Percentiles rank a stretch among this genome's conserved stretches.
These are phyloP conservation scores for Leptopilina myrica DNA, from an alignment of 2,888 invertebrate species.

Conservation along the genomic window DNA sequence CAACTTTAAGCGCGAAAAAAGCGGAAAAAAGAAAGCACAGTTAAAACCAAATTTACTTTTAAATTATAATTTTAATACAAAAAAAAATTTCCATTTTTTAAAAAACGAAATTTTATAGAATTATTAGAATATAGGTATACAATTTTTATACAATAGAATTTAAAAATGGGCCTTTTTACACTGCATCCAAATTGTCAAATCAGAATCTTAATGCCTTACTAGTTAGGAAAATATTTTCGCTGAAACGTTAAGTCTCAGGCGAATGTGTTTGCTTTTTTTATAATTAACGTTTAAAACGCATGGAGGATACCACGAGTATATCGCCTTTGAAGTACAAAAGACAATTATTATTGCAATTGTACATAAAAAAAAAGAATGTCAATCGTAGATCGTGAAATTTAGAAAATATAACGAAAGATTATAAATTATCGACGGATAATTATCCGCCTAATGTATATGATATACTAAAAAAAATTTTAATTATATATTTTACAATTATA, in stretches of 20 bases:
- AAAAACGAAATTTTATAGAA: too few species aligned
- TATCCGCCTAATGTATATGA: too few species aligned
- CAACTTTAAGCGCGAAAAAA: too few species aligned
- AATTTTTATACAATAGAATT: neutral
- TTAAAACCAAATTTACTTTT: too few species aligned
- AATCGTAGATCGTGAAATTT: constrained; percentile 12
- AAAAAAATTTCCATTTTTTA: too few species aligned
- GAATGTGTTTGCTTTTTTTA: constrained; percentile 9
- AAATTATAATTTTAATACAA: too few species aligned
- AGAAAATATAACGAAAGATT: too few species aligned
- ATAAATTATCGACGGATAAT: too few species aligned
- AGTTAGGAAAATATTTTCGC: constrained; percentile 6
- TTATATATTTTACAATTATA: too few species aligned
- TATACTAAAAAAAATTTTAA: too few species aligned
- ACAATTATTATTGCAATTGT: constrained; percentile 21
- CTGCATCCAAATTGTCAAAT: constrained; percentile 7
- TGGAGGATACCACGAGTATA: constrained; percentile 36
- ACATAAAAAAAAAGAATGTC: constrained; percentile 18
- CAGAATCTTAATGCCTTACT: constrained; percentile 21
- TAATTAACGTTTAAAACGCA: neutral
- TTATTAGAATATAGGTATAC: too few species aligned
- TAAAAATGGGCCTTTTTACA: neutral
- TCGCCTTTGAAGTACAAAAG: constrained; percentile 40
- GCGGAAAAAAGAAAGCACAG: too few species aligned
- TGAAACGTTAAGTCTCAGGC: neutral